Conservation (phyloP, 2,797 vertebrate species). For the Gorsachius magnificus region DNA sequence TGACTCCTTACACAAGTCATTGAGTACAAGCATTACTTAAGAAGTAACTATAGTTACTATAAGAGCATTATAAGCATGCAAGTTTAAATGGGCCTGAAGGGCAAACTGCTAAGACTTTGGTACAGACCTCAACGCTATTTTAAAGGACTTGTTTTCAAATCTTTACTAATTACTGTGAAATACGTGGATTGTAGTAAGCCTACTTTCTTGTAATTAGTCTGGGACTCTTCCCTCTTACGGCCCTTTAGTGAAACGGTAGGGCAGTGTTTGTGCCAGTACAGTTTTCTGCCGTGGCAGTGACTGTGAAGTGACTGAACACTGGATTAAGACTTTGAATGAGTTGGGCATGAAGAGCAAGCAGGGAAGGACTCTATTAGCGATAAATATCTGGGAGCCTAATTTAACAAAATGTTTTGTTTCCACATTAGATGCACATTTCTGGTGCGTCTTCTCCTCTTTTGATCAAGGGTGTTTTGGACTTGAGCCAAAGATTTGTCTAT, state of each 20-base stretch:
- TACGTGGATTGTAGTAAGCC: neutral
- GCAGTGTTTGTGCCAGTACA: neutral
- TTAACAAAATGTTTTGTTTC: constrained; percentile 37
- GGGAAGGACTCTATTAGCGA: neutral
- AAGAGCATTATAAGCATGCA: neutral
- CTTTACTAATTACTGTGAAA: constrained; percentile 26
- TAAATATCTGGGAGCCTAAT: neutral
- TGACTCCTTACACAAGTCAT: neutral
- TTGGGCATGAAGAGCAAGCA: neutral
- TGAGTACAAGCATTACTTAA: neutral
- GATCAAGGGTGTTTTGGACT: neutral
- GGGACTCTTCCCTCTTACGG: neutral
- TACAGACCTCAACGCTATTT: neutral
- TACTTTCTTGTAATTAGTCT: neutral
- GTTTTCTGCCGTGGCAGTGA: neutral
- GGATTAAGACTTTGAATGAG: constrained; percentile 16
- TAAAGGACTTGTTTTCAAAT: constrained; percentile 15
- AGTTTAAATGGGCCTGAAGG: neutral
- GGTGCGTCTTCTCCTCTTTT: neutral
- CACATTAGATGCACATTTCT: neutral
- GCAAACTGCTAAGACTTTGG: neutral
- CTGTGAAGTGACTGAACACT: neutral
- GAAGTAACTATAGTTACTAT: neutral
- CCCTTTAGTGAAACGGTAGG: neutral
- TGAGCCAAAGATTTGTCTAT: constrained; percentile 21